Base-by-base conservation (phyloP, 2,888 invertebrate genomes). In the Drosophila algonquin region DNA sequence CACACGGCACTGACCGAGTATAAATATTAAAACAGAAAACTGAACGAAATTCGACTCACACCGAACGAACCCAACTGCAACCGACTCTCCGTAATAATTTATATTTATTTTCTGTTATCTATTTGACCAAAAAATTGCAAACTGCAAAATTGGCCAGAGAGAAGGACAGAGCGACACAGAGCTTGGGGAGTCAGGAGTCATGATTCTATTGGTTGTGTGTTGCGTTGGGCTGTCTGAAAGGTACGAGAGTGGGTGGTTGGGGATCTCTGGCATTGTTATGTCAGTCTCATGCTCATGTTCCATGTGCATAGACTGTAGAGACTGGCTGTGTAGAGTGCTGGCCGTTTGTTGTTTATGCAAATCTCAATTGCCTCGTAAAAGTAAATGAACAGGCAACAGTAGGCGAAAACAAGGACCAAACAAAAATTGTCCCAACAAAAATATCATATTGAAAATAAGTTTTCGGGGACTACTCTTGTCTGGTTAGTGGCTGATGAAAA, bases 81-180 rank as follows among this genome's bases (percentile, higher is more conserved):
- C 48, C 30, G 48, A 50, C 63, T 50, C 27, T 67, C 50, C 54
- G 58, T 63, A 73, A 77, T 80, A 86, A 83, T 81, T 83, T 84
- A 81, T 85, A 77, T 85, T 76, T 76, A 75, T 75, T 65, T 83
- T 71, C 65, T 70, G 76, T 77, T 81, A 83, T 83, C 83, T 81
- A 76, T 75, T 76, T 74, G 75, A 64, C 55, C 63, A 63, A 80
- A 40, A 64, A 63, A 57, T 69, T 62, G 59, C 75, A 71, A 74
- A 72, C 56, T 59, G 57, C 67, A 64, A 75, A 60, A 54, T 71
- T 55, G 52, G 35, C 51, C 50, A 56, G 40, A 40, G 55, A 51
- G 54, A 44, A 48, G 48, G 47, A 24, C 3, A 45, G 50, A 50
- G 51, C 35, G 55, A 45, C 32, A 63, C 32, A 63, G 48, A 54